Conservation (phyloP, 2,113 vertebrate species). For the Laticauda laticaudata region DNA sequence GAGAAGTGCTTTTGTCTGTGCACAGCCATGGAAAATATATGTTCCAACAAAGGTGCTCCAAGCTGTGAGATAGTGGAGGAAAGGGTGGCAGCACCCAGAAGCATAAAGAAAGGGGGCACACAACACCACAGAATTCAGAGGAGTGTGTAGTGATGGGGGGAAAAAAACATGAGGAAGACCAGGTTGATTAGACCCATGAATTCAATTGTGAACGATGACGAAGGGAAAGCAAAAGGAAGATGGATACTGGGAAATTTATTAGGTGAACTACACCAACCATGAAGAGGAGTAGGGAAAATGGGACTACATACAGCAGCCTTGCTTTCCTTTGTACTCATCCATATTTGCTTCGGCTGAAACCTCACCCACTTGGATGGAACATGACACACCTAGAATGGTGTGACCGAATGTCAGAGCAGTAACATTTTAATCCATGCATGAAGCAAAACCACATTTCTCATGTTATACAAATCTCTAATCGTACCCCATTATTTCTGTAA, state of each 20-base stretch:
- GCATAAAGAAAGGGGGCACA: neutral
- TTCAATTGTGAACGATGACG: neutral
- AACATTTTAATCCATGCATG: neutral
- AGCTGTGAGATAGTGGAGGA: neutral
- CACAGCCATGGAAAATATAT: neutral
- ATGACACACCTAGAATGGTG: neutral
- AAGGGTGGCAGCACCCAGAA: neutral
- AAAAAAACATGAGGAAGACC: neutral
- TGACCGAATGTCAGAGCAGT: neutral
- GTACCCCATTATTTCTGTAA: neutral
- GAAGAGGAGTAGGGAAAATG: neutral
- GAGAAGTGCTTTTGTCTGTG: neutral
- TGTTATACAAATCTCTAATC: neutral
- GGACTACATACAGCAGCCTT: neutral
- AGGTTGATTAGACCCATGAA: neutral
- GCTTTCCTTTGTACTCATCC: neutral
- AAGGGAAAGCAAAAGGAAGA: neutral
- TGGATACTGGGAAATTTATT: neutral
- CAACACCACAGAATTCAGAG: neutral
- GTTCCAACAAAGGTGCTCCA: neutral
- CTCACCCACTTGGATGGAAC: neutral
- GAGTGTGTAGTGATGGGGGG: neutral
- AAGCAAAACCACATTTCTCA: neutral
- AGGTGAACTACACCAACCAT: too few species aligned
- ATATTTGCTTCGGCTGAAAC: neutral